Conservation (phyloP, 1,140 invertebrate species). For the Coenobita brevimanus region DNA sequence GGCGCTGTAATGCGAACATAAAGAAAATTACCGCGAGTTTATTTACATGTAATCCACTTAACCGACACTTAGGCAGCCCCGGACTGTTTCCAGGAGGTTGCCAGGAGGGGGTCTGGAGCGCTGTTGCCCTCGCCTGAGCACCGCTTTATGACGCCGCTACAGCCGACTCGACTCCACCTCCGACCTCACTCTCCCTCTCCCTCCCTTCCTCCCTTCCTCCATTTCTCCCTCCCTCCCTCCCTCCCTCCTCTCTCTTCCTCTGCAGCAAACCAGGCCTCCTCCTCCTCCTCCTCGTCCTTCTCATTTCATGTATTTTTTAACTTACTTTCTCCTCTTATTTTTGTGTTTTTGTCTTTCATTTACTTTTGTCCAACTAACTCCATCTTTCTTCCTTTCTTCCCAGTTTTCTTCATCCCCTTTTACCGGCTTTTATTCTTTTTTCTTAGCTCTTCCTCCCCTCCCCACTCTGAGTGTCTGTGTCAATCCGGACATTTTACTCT, state of each 20-base stretch:
- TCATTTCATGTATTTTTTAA: background rate
- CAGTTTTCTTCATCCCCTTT: background rate
- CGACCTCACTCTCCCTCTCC: background rate
- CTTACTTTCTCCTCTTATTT: background rate
- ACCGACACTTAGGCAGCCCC: slow-evolving; percentile 57
- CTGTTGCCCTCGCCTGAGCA: slow-evolving; percentile 44
- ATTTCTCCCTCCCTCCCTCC: background rate
- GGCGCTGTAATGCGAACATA: slow-evolving; percentile 59
- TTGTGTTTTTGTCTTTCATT: background rate
- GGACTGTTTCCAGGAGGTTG: slow-evolving; percentile 34
- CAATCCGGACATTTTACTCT: background rate
- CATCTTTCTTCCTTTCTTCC: slow-evolving; percentile 13
- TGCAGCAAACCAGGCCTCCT: background rate
- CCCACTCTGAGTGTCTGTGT: background rate
- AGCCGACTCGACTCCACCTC: too few relatives aligned
- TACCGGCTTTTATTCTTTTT: too few relatives aligned
- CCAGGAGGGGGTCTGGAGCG: slow-evolving; percentile 24
- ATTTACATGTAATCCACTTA: slow-evolving; percentile 67
- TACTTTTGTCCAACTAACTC: slow-evolving; percentile 4
- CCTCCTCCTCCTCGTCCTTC: background rate
- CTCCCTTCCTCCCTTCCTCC: background rate
- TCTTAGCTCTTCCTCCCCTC: background rate
- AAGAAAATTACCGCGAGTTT: slow-evolving; percentile 64
- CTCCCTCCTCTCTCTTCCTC: background rate
- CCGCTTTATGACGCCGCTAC: slow-evolving; percentile 44